Evolutionary conservation across 92 coral and sea anemone genomes (phyloP), one percentile per base, ranked within the genome.

Genomic region (Hydrozoanthus gracilis): DNA sequence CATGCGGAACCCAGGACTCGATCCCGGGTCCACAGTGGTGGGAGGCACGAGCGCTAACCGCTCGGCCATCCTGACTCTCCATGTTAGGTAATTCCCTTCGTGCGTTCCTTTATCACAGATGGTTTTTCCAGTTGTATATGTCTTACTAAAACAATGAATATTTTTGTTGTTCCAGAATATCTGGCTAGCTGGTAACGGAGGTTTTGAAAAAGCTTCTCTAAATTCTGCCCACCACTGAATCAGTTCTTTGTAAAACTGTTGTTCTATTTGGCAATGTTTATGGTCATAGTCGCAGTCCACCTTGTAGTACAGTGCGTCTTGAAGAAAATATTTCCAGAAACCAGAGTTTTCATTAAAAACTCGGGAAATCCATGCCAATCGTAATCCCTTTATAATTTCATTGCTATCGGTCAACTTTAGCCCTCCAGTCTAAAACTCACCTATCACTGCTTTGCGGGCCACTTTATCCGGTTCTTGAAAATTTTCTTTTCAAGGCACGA

Each of bases 381-480:
- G 45, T 52, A 75, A 51, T 51, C 7, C 65, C 52, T 51, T 50
- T 16, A 51, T 75, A 44, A 62, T 46, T 47, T 48, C 77, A 72
- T 72, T 72, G 6, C 14, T 72, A 47, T 48, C 77, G 6, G n/a
- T 47, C 17, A 72, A 3, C 35, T 72, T 72, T 72, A 72, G 35
- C 77, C 77, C 77, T 72, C 77, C 77, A 72, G 39, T n/a, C n/a
- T 72, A 2, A 66, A 66, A 62, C 27, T 62, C 7, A 4, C 69
- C 69, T 18, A 71, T 71, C 77, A 72, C 77, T 47, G 55, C 35
- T 71, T 9, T 10, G 27, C 51, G 20, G 55, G n/a, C n/a, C n/a
- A n/a, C n/a, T n/a, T n/a, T n/a, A n/a, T n/a, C n/a, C n/a, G n/a
- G n/a, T n/a, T n/a, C n/a, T n/a, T n/a, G n/a, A n/a, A n/a, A 27